Conservation (phyloP, 2,113 vertebrate genomes). For the Mystacornis crossleyi region DNA sequence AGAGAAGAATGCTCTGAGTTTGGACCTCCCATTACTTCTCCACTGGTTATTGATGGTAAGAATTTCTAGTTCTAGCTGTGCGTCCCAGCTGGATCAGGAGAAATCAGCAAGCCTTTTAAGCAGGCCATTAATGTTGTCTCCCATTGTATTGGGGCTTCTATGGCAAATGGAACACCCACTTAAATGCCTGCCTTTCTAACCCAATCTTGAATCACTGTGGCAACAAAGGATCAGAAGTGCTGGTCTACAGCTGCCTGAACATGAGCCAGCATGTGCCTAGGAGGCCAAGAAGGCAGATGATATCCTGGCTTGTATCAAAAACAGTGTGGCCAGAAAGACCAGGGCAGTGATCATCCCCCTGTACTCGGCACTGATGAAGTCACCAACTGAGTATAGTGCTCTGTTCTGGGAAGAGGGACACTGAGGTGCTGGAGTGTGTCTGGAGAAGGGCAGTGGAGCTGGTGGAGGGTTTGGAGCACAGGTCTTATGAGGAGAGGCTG, state of each 20-base stretch:
- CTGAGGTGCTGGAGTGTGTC: not conserved
- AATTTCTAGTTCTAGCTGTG: not conserved
- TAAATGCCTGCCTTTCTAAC: not conserved
- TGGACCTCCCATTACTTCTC: not conserved
- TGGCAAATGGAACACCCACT: not conserved
- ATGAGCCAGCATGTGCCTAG: not conserved
- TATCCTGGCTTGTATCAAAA: not conserved
- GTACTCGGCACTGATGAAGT: no score
- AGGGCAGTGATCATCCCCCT: not conserved
- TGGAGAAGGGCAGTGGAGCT: fast-evolving
- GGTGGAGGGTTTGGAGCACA: not conserved
- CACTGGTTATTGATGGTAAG: not conserved
- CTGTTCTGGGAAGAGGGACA: not conserved
- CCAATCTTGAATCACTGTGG: not conserved
- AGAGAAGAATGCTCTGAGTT: not conserved
- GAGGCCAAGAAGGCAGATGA: not conserved
- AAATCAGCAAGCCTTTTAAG: fast-evolving
- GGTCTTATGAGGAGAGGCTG: not conserved
- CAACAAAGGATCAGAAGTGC: not conserved
- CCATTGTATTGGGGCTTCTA: not conserved
- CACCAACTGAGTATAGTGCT: not conserved
- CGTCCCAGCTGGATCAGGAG: not conserved
- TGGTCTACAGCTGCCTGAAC: not conserved
- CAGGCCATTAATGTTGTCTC: not conserved
- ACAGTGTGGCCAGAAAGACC: not conserved